Evolutionary conservation across 2,888 invertebrate genomes (phyloP), one percentile per base, ranked within the genome.

Genomic region (Polyommatus icarus): DNA sequence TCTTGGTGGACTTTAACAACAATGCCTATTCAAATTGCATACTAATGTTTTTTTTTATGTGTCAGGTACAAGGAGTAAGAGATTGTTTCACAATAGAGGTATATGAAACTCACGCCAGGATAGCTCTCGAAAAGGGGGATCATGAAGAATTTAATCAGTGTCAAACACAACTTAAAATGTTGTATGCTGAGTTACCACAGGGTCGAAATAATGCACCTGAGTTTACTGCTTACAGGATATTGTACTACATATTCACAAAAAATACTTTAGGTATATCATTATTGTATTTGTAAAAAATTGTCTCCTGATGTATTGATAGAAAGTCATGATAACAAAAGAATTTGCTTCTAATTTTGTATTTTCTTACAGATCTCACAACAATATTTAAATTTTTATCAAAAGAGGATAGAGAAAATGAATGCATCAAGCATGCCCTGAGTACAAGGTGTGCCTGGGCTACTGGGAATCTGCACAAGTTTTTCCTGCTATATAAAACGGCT

Each of bases 111-210:
- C 99, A 99, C 94, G 99, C 99, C 5, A 95, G 99, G 78, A 98
- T 99, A 86, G 99, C 99, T 76, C 95, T 99, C 89, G 99, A 99
- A 90, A 99, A 98, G 93, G 98, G 98, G 77, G 99, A 99, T 88
- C 99, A 99, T 89, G 99, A 99, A 88, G 99, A 99, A 90, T 99
- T 99, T 89, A 99, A 99, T 95, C 99, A 99, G 91, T 99, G 99
- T 89, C 99, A 99, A 93, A 99, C 99, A 18, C 99, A 99, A 93
- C 95, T 99, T 77, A 98, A 98, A 94, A 97, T 98, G 95, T 95
- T 99, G 54, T 99, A 99, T 89, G 92, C 96, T 81, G 98, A 98
- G 90, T 91, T 97, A 80, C 96, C 96, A 54, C 95, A 96, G 36
- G 84, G 89, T 79, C 95, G 95, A 80, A 94, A 94, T 76, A 98